Base-by-base conservation (phyloP, 2,797 vertebrate species). In the Melanotaenia trifasciata region DNA sequence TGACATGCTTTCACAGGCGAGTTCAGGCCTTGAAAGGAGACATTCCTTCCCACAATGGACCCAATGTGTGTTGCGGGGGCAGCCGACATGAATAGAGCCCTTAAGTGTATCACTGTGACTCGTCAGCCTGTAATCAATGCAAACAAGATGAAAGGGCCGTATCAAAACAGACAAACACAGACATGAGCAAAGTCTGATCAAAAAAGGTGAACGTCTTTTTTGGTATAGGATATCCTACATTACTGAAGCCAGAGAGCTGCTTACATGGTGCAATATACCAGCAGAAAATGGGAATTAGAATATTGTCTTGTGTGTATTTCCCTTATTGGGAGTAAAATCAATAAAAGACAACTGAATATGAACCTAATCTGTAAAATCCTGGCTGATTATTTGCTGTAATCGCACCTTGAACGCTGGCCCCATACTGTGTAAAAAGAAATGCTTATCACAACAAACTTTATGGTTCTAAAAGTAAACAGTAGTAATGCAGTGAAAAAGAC, bases 1-100 rank as follows among this genome's bases (percentile, higher is more conserved):
- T 94, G 94, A 95, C 93, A 86, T 94, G 93, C 93, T 90, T 89
- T 94, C 92, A 94, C 91, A 93, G 84, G 90, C 90, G 87, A 92
- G 94, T 92, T 92, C 89, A 89, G 86, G 90, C 91, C 92, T 91
- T 96, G 94, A 95, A 96, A 95, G 94, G 93, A 94, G 89, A 95
- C 93, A 94, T 96, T 94, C 95, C 94, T 90, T 65, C 59, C 90
- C 89, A 96, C 94, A 96, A 95, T 92, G 76, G 91, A 73, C 87
- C 92, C 93, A 95, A 90, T 94, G 94, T 94, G 92, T 92, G 87
- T 92, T 81, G 74, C 76, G 67, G 89, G 90, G 92, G 90, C 89
- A 78, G 81, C 74, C 72, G 86, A 87, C 88, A 90, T 91, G 93
- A 95, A 95, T 76, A 67, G 78, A 78, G 85, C 70, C 89, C 86